Base-by-base conservation (phyloP, 1,140 invertebrate genomes). In the Chlorops oryzae region DNA sequence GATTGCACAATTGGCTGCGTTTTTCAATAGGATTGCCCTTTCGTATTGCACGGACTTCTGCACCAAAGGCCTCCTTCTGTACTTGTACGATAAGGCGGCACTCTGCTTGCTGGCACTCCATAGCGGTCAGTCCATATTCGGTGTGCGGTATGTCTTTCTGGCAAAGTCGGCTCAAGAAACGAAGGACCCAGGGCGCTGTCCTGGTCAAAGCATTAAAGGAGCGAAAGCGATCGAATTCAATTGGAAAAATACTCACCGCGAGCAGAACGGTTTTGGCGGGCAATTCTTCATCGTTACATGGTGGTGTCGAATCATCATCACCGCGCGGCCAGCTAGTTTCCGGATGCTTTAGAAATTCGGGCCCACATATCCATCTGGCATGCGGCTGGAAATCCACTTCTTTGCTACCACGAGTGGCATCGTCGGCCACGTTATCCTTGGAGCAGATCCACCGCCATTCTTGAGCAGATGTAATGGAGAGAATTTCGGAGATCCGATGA, bases 381-480 rank as follows among this genome's bases (percentile, higher is more conserved):
- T 3, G 15, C 12, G 17, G 12, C 10, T 23, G 9, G 13, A 9
- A 20, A 6, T 20, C 17, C 4, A 23, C 22, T 13, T 23, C 5
- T 17, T 9, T 39, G 5, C 22, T 24, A n/a, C 28, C n/a, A 9
- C 28, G 28, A 9, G 41, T 43, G 10, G 15, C 41, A 43, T 56
- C 17, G 47, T 70, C 68, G 1, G 61, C 63, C 3, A 67, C 63
- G 18, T 72, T 70, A 27, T 56, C 32, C 32, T 34, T 25, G 9
- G 62, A 55, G 2, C 47, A 20, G 13, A 68, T 56, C 17, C 70
- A 50, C 9, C 47, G 13, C 66, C 15, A n/a, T 42, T 9, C 1
- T 59, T 53, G 7, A 57, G n/a, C 13, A 56, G n/a, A n/a, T n/a
- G n/a, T n/a, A n/a, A n/a, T n/a, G n/a, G n/a, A 45, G 38, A 59